Evolutionary conservation across 2,888 invertebrate species (phyloP).

Genomic region (Eledone cirrhosa): DNA sequence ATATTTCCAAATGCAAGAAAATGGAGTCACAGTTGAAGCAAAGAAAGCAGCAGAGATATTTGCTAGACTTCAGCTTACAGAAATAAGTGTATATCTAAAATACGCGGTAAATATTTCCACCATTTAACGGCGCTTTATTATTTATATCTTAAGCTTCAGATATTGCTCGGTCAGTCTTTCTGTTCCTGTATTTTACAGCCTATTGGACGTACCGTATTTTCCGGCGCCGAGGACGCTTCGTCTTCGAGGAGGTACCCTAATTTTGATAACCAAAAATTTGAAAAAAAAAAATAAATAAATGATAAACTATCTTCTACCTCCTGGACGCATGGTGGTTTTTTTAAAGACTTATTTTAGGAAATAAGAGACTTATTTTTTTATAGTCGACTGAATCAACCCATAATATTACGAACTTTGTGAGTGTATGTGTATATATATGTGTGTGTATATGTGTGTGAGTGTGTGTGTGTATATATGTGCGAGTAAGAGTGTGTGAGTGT

Average conservation of each 20-base stretch:
- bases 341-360: slow-evolving; percentile 1
- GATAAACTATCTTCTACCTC: neutral
- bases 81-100: slow-evolving; percentile 11
- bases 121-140: neutral
- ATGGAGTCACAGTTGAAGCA: neutral
- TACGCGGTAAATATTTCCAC: slow-evolving; percentile 10
- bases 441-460: too few species aligned
- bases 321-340: neutral
- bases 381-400: too few species aligned
- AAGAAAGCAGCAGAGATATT: neutral
- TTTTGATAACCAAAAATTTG: too few species aligned
- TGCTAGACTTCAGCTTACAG: neutral
- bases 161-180: neutral
- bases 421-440: too few species aligned
- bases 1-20: slow-evolving; percentile 16
- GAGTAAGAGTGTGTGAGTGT: too few species aligned
- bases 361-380: too few species aligned
- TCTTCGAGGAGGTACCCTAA: too few species aligned
- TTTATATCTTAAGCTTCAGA: neutral
- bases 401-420: too few species aligned
- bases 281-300: too few species aligned
- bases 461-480: too few species aligned
- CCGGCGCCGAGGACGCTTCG: too few species aligned
- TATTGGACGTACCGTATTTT: too few species aligned
- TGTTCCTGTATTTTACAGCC: neutral